Evolutionary conservation across 2,113 vertebrate genomes (phyloP).

Genomic region (Scomber japonicus): DNA sequence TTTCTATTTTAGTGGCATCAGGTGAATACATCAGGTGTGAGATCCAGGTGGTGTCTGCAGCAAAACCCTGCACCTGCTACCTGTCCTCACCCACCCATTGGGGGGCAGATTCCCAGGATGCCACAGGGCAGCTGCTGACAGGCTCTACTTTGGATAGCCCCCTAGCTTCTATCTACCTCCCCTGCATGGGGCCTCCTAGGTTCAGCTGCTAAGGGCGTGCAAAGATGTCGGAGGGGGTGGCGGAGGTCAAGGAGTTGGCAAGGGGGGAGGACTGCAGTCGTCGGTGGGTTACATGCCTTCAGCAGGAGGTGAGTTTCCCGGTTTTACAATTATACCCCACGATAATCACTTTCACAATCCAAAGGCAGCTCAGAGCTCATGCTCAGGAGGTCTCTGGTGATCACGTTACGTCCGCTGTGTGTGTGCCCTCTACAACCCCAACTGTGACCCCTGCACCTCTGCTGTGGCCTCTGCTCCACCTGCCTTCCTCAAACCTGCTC

Average conservation of each 20-base stretch:
- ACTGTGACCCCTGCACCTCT: constrained; percentile 41
- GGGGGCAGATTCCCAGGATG: constrained; percentile 84
- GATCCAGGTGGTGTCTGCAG: constrained; percentile 75
- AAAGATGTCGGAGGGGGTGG: constrained; percentile 64
- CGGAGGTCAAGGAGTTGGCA: constrained; percentile 73
- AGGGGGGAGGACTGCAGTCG: constrained; percentile 18
- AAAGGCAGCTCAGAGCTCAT: constrained; percentile 61
- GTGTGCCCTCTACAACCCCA: constrained; percentile 50
- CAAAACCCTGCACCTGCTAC: constrained; percentile 82
- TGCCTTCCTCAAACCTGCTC: constrained; percentile 40
- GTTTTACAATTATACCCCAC: constrained; percentile 76
- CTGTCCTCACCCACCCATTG: constrained; percentile 78
- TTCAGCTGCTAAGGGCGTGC: constrained; percentile 79
- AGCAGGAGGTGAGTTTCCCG: constrained; percentile 71
- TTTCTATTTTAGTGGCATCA: constrained; percentile 67
- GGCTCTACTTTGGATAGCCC: constrained; percentile 69
- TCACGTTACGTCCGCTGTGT: constrained; percentile 74
- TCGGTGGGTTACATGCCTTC: constrained; percentile 66
- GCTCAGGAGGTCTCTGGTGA: constrained; percentile 68
- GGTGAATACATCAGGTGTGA: constrained; percentile 67
- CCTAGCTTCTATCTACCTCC: constrained; percentile 60
- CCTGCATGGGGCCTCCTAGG: constrained; percentile 64
- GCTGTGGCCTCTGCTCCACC: constrained; percentile 43
- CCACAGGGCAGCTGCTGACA: constrained; percentile 86
- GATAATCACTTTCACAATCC: constrained; percentile 84